Evolutionary conservation across 2,888 invertebrate genomes (phyloP), one percentile per base, ranked within the genome.

Genomic region (Mamestra brassicae): DNA sequence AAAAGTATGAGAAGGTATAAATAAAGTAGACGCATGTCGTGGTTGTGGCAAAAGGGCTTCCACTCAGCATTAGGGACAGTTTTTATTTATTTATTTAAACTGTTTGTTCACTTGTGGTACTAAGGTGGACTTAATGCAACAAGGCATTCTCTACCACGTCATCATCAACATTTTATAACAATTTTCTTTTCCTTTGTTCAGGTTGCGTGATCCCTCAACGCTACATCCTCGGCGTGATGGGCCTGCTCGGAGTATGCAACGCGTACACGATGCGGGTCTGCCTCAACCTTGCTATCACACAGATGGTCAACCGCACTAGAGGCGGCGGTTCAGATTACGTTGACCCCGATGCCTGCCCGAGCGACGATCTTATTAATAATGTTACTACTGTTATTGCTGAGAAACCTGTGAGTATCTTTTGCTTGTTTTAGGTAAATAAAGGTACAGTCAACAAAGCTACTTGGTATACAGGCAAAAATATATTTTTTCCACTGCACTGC

Each of bases 231-330:
- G 97, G 97, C 67, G 97, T 98, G 13, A 98, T 98, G 98, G 97
- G 98, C 47, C 97, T 98, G 78, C 91, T 98, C 11, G 98, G 97
- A 4, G 97, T 98, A 3, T 97, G 97, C 87, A 98, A 98, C 87
- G 98, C 98, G 6, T 98, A 98, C 89, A 97, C 97, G 47, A 98
- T 98, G 98, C 96, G 98, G 58, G 97, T 98, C 1, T 97, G 97
- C 77, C 95, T 98, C 17, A 98, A 98, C 78, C 96, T 98, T 76
- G 97, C 98, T n/a, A 98, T 98, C 77, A 98, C 98, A 0, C 97
- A 97, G 87, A 97, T 98, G 97, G 97, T 97, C 1, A 92, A 93
- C 74, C 90, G 85, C 57, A 91, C 89, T 0, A 90, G 85, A 71
- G 74, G 71, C 0, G 84, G 76, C 55, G 84, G 69, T 2, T 75